Evolutionary conservation across 2,797 vertebrate genomes (phyloP).

Genomic region (Eutrigla gurnardus): DNA sequence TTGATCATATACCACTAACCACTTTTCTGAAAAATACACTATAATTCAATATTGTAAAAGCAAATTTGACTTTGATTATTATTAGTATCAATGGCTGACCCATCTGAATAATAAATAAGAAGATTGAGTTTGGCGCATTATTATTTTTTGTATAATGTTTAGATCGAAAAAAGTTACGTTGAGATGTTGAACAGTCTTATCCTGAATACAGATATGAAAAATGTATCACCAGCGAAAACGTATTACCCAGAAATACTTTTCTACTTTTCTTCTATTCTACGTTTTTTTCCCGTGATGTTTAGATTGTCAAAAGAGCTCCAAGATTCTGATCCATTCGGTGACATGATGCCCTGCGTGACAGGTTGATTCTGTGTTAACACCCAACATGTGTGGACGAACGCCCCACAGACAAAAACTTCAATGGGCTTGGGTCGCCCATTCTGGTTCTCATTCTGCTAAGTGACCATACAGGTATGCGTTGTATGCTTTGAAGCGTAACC

Average conservation of each 20-base stretch:
- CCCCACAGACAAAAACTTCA: slow-evolving; percentile 1
- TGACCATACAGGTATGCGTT: slow-evolving; percentile 39
- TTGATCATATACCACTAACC: too few species aligned
- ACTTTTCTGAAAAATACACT: too few species aligned
- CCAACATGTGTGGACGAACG: slow-evolving; percentile 48
- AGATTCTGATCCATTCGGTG: slow-evolving; percentile 13
- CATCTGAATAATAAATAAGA: too few species aligned
- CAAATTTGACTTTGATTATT: too few species aligned
- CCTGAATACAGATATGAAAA: background rate
- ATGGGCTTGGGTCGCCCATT: slow-evolving; percentile 1
- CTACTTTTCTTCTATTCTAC: too few species aligned
- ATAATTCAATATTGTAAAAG: too few species aligned
- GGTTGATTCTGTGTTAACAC: slow-evolving; percentile 24
- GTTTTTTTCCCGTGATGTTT: background rate
- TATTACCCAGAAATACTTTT: background rate
- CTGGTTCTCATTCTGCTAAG: background rate
- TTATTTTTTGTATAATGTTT: too few species aligned
- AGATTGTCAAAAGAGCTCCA: slow-evolving; percentile 6
- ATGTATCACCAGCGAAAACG: too few species aligned
- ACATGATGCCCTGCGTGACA: slow-evolving; percentile 16
- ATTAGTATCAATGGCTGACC: too few species aligned
- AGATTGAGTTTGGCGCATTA: too few species aligned
- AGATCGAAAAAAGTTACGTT: too few species aligned
- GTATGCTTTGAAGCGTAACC: slow-evolving; percentile 60
- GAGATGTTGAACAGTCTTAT: too few species aligned